phyloP scores from a whole-genome alignment of 1,140 invertebrate genomes.

The Temnothorax longispinosus region DNA sequence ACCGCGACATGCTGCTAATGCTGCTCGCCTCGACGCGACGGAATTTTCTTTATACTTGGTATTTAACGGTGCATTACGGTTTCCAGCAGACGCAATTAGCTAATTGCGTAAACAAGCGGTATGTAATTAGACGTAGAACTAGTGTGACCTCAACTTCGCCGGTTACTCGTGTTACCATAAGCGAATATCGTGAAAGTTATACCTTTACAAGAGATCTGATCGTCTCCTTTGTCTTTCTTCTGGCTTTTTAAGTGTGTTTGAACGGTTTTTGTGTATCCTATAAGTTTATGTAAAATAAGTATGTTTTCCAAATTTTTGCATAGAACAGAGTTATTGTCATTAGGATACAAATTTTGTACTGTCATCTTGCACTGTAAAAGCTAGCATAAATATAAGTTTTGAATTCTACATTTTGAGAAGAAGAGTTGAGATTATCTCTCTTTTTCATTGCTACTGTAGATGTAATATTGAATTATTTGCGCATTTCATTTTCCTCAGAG shows the following conservation, averaged over 20 bases:
- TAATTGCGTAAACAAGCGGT: conserved; percentile 36
- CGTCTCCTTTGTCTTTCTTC: neutral
- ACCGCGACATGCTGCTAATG: neutral
- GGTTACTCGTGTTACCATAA: neutral
- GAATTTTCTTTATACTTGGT: neutral
- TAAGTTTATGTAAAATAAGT: neutral
- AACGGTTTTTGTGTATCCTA: neutral
- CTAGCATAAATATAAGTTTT: neutral
- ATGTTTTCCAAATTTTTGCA: neutral
- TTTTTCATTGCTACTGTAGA: neutral
- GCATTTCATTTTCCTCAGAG: neutral
- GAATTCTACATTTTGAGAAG: neutral
- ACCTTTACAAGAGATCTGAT: neutral
- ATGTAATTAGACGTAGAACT: conserved; percentile 26
- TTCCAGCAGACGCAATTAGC: conserved; percentile 23
- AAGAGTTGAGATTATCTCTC: neutral
- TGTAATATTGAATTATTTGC: neutral
- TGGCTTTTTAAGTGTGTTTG: neutral
- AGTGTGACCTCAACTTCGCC: conserved; percentile 10
- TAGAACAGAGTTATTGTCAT: neutral
- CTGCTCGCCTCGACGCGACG: neutral
- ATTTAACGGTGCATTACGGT: conserved; percentile 12
- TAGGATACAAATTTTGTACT: neutral
- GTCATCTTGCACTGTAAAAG: neutral
- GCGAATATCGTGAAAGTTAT: neutral